A percentile compares a stretch with the other conserved stretches of the same genome.
Evolutionary conservation across 35 echinoderm and acorn worm genomes (phyloP).

Genomic region (Apostichopus parvimensis): DNA sequence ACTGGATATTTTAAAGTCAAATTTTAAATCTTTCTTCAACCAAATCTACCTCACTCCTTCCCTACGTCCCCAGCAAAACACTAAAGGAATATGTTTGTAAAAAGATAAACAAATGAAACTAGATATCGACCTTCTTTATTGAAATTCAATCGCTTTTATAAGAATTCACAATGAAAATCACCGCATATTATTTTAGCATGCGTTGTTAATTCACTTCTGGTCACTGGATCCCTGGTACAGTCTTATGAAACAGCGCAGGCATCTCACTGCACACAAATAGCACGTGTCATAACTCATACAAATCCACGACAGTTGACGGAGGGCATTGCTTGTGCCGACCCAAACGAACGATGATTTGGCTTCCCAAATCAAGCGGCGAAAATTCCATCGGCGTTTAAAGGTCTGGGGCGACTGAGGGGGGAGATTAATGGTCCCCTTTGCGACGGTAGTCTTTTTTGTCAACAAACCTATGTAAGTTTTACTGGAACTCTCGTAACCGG

Average conservation of each 20-base stretch:
- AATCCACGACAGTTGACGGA: conserved; percentile 46
- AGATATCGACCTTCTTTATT: background rate
- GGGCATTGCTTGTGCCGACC: conserved; percentile 27
- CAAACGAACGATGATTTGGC: conserved; percentile 32
- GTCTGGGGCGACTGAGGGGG: conserved; percentile 53
- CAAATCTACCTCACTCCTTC: too few relatives aligned
- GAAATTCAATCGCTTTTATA: background rate
- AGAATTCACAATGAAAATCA: background rate
- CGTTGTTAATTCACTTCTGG: background rate
- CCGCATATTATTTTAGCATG: background rate
- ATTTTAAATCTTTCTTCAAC: too few relatives aligned
- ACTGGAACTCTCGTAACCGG: conserved; percentile 12
- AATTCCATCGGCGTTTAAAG: conserved; percentile 51
- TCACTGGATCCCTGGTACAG: conserved; percentile 1
- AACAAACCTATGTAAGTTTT: conserved; percentile 43
- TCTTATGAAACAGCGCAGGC: conserved; percentile 2
- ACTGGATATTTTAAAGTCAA: too few relatives aligned
- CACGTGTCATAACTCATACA: conserved; percentile 55
- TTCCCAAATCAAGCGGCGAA: conserved; percentile 50
- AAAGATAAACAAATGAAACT: too few relatives aligned
- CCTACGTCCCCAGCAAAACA: too few relatives aligned
- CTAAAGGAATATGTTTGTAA: too few relatives aligned
- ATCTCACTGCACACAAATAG: conserved; percentile 42
- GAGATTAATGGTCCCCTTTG: conserved; percentile 40
- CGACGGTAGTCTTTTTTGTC: conserved; percentile 24